These are phyloP conservation scores for Heliconius nattereri DNA, from an alignment of 1,140 invertebrate species.

Conservation along the genomic window DNA sequence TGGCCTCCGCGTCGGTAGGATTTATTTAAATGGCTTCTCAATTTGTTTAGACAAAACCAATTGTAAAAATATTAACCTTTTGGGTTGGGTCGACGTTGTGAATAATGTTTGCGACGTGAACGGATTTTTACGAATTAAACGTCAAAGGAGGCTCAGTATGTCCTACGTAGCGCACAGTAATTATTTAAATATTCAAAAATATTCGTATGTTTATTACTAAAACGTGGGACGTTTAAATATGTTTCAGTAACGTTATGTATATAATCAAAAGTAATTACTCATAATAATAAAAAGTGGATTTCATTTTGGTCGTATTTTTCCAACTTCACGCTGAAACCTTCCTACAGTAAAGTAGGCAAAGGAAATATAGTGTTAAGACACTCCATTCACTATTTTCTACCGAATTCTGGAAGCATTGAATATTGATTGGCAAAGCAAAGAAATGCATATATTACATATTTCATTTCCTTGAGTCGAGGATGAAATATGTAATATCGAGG, in stretches of 20 bases:
- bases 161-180: background rate
- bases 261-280: background rate
- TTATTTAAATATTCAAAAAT: slow-evolving; percentile 4
- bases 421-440: too few relatives aligned
- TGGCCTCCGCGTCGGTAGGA: background rate
- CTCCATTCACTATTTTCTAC: too few relatives aligned
- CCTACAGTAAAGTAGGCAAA: too few relatives aligned
- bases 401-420: too few relatives aligned
- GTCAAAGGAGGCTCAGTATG: background rate
- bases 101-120: background rate
- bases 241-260: background rate
- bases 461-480: too few relatives aligned
- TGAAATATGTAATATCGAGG: too few relatives aligned
- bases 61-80: slow-evolving; percentile 8
- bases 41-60: slow-evolving; percentile 1
- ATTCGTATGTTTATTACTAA: background rate
- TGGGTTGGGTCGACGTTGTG: background rate
- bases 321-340: too few relatives aligned
- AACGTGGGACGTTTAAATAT: background rate
- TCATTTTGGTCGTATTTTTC: too few relatives aligned
- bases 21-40: slow-evolving; percentile 3
- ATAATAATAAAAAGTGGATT: background rate
- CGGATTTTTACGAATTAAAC: slow-evolving; percentile 1
- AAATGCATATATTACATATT: too few relatives aligned
- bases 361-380: too few relatives aligned